These are phyloP conservation scores for Cepphus grylle DNA, from an alignment of 2,113 vertebrate genomes.

Conservation along the genomic window DNA sequence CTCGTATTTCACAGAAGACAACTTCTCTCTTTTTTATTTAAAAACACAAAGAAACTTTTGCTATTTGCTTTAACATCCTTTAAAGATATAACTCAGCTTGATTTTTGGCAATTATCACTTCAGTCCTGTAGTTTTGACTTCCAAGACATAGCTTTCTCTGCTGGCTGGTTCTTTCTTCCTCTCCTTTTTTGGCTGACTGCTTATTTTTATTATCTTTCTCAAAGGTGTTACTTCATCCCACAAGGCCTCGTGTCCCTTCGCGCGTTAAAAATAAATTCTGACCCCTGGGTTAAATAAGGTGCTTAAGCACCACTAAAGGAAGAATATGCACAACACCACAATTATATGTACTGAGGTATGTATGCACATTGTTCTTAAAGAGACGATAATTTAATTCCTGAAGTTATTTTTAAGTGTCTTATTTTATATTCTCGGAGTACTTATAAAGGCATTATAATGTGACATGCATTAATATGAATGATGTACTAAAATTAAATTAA, in stretches of 20 bases:
- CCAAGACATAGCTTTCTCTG: neutral
- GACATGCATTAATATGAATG: neutral
- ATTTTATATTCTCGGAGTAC: neutral
- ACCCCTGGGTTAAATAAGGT: neutral
- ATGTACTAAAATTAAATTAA: constrained; percentile 10
- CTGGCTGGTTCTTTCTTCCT: neutral
- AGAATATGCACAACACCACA: neutral
- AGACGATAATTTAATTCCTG: neutral
- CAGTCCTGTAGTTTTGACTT: neutral
- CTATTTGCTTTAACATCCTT: neutral
- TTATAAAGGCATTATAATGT: neutral
- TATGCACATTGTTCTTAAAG: neutral
- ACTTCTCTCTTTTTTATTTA: neutral
- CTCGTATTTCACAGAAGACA: neutral
- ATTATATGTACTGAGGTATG: neutral
- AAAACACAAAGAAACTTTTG: neutral
- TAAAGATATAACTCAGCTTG: neutral
- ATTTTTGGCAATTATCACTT: neutral
- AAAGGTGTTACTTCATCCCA: neutral
- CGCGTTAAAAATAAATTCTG: neutral
- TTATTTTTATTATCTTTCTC: neutral
- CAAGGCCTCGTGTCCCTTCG: neutral
- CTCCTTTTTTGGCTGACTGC: neutral
- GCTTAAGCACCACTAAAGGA: neutral
- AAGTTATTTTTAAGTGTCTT: neutral